Conservation (phyloP, 2,797 vertebrate species). For the Molossus alvarezi region DNA sequence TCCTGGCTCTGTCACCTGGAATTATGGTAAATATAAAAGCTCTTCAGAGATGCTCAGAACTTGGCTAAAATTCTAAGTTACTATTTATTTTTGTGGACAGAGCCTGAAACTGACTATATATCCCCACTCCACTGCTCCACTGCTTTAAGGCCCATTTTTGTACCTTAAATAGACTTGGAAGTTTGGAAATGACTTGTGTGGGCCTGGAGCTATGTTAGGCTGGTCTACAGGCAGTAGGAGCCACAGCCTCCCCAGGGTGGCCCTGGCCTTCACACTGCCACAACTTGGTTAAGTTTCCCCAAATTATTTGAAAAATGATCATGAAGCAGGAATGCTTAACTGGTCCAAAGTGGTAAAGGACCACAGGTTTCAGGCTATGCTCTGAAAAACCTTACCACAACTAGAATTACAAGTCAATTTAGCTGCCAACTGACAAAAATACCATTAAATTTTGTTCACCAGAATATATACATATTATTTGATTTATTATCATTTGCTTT, state of each 20-base stretch:
- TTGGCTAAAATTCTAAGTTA: constrained; percentile 46
- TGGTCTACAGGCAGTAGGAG: background rate
- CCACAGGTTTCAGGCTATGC: constrained; percentile 33
- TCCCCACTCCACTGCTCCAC: background rate
- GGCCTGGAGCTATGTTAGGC: background rate
- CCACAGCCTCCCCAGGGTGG: background rate
- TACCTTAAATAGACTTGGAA: constrained; percentile 4
- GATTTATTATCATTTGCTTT: constrained; percentile 46
- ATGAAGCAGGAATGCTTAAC: constrained; percentile 59
- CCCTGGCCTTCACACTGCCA: background rate
- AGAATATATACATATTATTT: constrained; percentile 46
- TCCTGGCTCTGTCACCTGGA: constrained; percentile 62
- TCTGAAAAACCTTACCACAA: constrained; percentile 66
- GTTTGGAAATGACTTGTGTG: constrained; percentile 43
- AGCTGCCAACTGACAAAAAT: constrained; percentile 37
- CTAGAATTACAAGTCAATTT: constrained; percentile 32
- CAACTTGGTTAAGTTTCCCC: constrained; percentile 44
- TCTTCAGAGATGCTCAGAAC: constrained; percentile 8
- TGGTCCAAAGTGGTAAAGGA: constrained; percentile 48
- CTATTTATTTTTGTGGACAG: constrained; percentile 65
- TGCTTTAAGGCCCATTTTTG: background rate
- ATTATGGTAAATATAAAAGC: constrained; percentile 71
- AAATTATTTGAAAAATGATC: constrained; percentile 62
- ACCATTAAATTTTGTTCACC: constrained; percentile 51
- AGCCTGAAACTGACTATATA: constrained; percentile 21